Percentiles rank a stretch among this genome's conserved stretches.
These are phyloP conservation scores for Lepus timidus DNA, from an alignment of 2,113 vertebrate species.

Conservation along the genomic window DNA sequence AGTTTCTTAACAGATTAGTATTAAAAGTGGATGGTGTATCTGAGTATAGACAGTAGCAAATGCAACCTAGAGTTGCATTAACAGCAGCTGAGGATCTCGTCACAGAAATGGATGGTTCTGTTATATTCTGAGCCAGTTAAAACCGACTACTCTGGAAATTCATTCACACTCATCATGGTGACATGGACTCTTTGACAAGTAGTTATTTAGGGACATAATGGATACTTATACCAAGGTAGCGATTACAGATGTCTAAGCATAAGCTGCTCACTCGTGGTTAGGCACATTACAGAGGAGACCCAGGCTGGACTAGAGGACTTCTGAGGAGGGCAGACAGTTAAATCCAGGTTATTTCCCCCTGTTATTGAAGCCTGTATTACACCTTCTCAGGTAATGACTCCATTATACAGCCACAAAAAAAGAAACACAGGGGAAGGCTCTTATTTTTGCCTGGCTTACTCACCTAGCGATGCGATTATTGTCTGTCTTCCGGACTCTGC, in stretches of 20 bases:
- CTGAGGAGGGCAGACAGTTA: background rate
- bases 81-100: background rate
- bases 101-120: background rate
- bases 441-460: background rate
- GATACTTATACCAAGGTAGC: background rate
- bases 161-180: background rate
- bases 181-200: background rate
- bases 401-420: background rate
- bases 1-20: background rate
- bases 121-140: background rate
- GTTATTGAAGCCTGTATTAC: background rate
- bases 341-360: background rate
- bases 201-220: background rate
- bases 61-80: background rate
- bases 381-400: constrained; percentile 14
- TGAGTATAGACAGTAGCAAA: background rate
- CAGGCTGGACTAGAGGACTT: background rate
- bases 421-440: background rate
- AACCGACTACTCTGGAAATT: background rate
- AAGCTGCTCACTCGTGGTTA: background rate
- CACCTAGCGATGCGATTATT: constrained; percentile 98
- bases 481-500: constrained; percentile 96
- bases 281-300: background rate
- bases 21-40: background rate
- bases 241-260: background rate